Conservation (phyloP, 2,797 vertebrate species). For the Schizothorax lantsangensis region DNA sequence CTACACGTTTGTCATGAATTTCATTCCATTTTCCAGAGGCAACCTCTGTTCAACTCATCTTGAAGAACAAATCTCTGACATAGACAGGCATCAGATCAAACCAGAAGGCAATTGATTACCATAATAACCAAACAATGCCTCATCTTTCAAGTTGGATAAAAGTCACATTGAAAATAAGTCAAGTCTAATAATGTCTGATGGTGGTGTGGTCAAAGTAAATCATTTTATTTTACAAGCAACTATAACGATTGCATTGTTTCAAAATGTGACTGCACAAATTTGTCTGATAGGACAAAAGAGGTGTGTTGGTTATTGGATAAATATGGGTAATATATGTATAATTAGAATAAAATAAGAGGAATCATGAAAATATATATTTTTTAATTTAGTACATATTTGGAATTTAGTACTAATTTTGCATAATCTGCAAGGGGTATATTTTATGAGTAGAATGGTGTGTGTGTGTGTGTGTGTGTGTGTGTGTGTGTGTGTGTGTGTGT, state of each 20-base stretch:
- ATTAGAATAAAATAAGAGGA: not conserved
- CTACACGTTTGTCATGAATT: constrained; percentile 30
- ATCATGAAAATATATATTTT: not conserved
- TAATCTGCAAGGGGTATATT: too few relatives aligned
- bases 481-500: too few relatives aligned
- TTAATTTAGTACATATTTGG: too few relatives aligned
- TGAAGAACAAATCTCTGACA: constrained; percentile 15
- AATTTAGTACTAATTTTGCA: too few relatives aligned
- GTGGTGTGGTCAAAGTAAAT: constrained; percentile 36
- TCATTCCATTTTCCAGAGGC: constrained; percentile 13
- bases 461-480: too few relatives aligned
- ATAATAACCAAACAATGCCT: constrained; percentile 48
- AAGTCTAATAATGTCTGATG: constrained; percentile 46
- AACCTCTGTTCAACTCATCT: constrained; percentile 26
- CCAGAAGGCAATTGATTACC: constrained; percentile 26
- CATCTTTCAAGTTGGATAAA: constrained; percentile 30
- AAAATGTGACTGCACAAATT: not conserved
- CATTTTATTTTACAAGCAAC: constrained; percentile 13
- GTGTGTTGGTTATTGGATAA: not conserved
- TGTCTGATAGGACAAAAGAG: not conserved
- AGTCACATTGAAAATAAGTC: constrained; percentile 29
- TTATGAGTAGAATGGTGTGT: too few relatives aligned
- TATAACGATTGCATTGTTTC: not conserved
- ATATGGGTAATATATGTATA: not conserved
- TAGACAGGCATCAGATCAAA: constrained; percentile 27